phyloP scores from a whole-genome alignment of 2,113 vertebrate species.

The Podilymbus podiceps region DNA sequence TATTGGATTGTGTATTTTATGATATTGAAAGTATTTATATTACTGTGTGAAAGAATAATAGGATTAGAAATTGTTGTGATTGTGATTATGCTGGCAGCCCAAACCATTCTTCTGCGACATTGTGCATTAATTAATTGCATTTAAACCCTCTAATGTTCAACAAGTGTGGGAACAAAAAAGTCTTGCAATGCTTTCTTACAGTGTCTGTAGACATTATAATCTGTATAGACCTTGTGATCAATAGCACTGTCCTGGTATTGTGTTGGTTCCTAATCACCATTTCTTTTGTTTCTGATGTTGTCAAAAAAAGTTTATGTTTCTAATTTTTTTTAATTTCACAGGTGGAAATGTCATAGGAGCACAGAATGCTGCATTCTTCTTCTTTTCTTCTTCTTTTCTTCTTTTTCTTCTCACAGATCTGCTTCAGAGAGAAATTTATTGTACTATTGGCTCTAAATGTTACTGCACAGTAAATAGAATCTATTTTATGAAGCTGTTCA shows the following conservation, averaged over 20 bases:
- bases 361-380: neutral
- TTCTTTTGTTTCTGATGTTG: neutral
- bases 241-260: neutral
- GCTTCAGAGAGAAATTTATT: slow-evolving; percentile 40
- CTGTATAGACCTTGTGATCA: neutral
- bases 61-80: neutral
- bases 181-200: neutral
- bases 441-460: neutral
- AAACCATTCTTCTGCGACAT: neutral
- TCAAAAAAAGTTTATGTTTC: neutral
- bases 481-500: neutral
- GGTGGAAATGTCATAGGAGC: neutral
- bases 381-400: no score
- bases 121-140: neutral
- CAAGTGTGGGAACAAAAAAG: neutral
- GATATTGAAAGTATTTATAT: neutral
- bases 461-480: neutral
- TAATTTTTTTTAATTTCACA: neutral
- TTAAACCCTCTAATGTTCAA: neutral
- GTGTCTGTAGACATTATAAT: neutral
- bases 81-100: neutral
- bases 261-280: neutral
- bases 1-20: neutral
- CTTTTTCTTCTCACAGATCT: neutral
- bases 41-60: neutral